These are phyloP conservation scores for Caenorhabditis sinica DNA, from an alignment of 2,888 invertebrate species.

Conservation along the genomic window DNA sequence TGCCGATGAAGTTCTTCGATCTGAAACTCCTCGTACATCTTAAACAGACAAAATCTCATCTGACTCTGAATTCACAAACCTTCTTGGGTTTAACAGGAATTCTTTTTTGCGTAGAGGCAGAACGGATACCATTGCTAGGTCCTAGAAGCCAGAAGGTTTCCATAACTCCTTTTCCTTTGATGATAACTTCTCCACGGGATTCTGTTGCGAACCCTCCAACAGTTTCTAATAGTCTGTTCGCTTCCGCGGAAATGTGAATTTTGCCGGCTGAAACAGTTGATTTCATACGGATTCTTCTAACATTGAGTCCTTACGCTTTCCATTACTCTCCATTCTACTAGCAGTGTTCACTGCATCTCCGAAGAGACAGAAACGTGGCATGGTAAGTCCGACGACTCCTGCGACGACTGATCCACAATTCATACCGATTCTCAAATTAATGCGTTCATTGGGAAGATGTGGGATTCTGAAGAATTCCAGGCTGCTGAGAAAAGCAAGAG, in stretches of 20 bases:
- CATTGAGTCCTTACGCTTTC: constrained; percentile 69
- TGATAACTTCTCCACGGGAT: constrained; percentile 79
- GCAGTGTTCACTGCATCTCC: constrained; percentile 79
- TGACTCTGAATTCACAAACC: not conserved
- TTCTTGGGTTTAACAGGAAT: constrained; percentile 5
- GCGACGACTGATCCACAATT: constrained; percentile 75
- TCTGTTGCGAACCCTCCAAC: constrained; percentile 79
- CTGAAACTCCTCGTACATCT: constrained; percentile 64
- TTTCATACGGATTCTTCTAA: not conserved
- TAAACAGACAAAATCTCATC: not conserved
- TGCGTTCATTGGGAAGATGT: constrained; percentile 71
- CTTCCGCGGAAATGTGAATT: constrained; percentile 77
- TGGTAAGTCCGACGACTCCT: constrained; percentile 77
- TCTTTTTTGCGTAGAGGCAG: not conserved
- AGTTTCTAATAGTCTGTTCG: constrained; percentile 74
- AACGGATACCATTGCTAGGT: not conserved
- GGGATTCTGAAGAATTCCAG: constrained; percentile 71
- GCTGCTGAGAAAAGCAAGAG: constrained; percentile 62
- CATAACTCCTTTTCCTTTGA: constrained; percentile 78
- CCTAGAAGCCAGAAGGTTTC: constrained; percentile 77
- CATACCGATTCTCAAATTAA: constrained; percentile 76
- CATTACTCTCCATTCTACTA: constrained; percentile 77
- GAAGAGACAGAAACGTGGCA: constrained; percentile 79
- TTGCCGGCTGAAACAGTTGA: constrained; percentile 71
- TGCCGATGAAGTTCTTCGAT: constrained; percentile 47